Percentiles rank a stretch among this genome's conserved stretches.
phyloP scores from a whole-genome alignment of 2,888 invertebrate species.

The Phalangium opilio region DNA sequence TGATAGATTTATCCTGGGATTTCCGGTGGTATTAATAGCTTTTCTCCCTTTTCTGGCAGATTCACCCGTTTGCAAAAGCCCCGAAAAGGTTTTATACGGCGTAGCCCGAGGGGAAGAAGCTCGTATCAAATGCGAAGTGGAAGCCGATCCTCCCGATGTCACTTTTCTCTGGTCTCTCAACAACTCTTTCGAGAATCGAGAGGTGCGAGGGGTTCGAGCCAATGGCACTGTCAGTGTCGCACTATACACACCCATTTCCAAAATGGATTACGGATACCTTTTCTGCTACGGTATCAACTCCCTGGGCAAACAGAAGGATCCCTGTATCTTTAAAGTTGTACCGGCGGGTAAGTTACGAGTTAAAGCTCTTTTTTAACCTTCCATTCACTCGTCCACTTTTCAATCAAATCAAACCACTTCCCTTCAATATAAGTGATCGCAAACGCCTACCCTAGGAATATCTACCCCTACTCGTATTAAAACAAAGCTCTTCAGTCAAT shows the following conservation, averaged over 20 bases:
- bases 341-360: slow-evolving; percentile 34
- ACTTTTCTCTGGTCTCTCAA: slow-evolving; percentile 19
- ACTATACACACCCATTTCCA: slow-evolving; percentile 72
- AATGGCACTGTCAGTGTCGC: slow-evolving; percentile 63
- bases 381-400: background rate
- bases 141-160: slow-evolving; percentile 70
- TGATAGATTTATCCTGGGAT: too few species aligned
- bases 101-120: slow-evolving; percentile 74
- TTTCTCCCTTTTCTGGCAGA: slow-evolving; percentile 17
- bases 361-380: background rate
- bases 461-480: too few species aligned
- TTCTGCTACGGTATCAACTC: slow-evolving; percentile 65
- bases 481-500: too few species aligned
- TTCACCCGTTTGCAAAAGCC: slow-evolving; percentile 22
- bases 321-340: slow-evolving; percentile 80
- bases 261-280: slow-evolving; percentile 76
- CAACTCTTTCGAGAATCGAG: slow-evolving; percentile 12
- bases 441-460: too few species aligned
- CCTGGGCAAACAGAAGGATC: slow-evolving; percentile 66
- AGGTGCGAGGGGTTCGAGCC: slow-evolving; percentile 33
- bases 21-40: too few species aligned
- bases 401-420: background rate
- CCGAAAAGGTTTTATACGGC: slow-evolving; percentile 42
- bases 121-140: slow-evolving; percentile 73
- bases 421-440: too few species aligned